phyloP scores from a whole-genome alignment of 2,113 vertebrate genomes.

The Calyptomena viridis region DNA sequence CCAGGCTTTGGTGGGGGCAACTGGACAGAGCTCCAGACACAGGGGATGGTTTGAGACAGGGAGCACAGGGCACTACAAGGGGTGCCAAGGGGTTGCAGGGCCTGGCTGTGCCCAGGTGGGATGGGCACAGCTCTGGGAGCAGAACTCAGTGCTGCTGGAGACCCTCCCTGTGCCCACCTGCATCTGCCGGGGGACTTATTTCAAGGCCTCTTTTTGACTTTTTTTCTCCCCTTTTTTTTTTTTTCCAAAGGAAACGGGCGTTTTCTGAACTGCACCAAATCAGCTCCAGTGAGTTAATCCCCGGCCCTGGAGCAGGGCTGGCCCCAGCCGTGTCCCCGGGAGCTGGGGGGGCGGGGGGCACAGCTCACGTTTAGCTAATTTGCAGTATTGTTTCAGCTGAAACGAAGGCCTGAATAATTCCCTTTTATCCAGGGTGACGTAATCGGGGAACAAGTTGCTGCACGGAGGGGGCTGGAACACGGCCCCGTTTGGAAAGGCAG shows the following conservation, averaged over 20 bases:
- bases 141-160: not conserved
- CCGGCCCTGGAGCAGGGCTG: not conserved
- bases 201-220: not conserved
- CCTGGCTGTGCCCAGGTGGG: not conserved
- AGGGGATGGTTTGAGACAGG: not conserved
- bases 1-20: not conserved
- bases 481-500: not conserved
- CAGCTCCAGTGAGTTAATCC: not conserved
- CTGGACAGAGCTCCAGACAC: fast-evolving
- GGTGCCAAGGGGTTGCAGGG: not conserved
- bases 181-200: not conserved
- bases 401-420: slow-evolving; percentile 53
- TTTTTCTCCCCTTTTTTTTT: not conserved
- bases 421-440: slow-evolving; percentile 56
- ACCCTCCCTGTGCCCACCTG: fast-evolving
- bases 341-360: not conserved
- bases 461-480: not conserved
- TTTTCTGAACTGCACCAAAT: slow-evolving; percentile 21
- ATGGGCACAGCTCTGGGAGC: not conserved
- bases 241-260: not conserved
- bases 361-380: slow-evolving; percentile 5
- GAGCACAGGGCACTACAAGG: not conserved
- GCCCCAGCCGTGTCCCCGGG: not conserved
- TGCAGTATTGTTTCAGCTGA: slow-evolving; percentile 65
- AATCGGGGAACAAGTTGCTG: slow-evolving; percentile 27